These are phyloP conservation scores for Pelagia noctiluca DNA, from an alignment of 30 jellyfish, hydroid and myxozoan species.

Conservation along the genomic window DNA sequence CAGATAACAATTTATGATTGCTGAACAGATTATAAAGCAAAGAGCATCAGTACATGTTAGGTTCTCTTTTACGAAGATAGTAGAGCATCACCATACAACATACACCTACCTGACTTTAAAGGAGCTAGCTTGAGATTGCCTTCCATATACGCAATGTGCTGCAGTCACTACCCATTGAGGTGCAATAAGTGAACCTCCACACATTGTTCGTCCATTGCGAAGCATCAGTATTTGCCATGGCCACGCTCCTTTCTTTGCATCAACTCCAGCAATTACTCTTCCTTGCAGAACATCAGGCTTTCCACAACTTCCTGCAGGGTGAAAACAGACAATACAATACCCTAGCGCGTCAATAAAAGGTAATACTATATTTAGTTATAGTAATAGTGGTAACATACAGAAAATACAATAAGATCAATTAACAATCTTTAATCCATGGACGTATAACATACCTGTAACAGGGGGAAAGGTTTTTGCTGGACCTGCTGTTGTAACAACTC, in stretches of 20 bases:
- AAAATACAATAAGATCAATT: neutral
- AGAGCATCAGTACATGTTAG: too few species aligned
- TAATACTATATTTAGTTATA: neutral
- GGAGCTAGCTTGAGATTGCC: neutral
- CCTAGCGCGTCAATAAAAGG: too few species aligned
- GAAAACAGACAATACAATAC: too few species aligned
- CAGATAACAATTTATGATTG: too few species aligned
- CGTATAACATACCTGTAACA: neutral
- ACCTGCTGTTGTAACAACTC: too few species aligned
- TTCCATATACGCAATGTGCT: slow-evolving; percentile 43
- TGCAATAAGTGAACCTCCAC: slow-evolving; percentile 65
- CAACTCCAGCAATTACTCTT: neutral
- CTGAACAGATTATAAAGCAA: too few species aligned
- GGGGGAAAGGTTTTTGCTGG: neutral
- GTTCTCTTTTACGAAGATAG: too few species aligned
- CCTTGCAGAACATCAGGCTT: neutral
- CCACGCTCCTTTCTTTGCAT: too few species aligned
- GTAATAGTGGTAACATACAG: neutral
- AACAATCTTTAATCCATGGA: neutral
- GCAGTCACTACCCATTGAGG: slow-evolving; percentile 71
- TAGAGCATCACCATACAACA: too few species aligned
- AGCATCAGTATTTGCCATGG: neutral
- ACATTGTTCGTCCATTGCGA: slow-evolving; percentile 8
- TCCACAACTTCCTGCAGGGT: neutral
- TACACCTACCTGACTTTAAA: neutral